phyloP scores from a whole-genome alignment of 2,113 vertebrate species.

The Andinoacara biseriatus region DNA sequence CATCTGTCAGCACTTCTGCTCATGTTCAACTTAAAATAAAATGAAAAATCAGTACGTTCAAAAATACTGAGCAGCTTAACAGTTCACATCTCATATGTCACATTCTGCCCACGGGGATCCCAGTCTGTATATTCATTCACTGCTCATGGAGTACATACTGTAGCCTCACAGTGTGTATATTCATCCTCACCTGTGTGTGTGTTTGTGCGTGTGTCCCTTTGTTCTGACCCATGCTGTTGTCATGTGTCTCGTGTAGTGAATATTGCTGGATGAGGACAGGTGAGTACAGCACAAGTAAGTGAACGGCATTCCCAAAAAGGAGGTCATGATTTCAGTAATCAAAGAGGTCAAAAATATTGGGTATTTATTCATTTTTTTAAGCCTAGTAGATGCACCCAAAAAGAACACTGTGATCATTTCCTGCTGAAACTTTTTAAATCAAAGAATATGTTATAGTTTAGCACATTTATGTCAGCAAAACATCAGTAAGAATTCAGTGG shows the following conservation, averaged over 20 bases:
- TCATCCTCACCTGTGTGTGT: conserved; percentile 46
- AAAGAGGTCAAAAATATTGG: background rate
- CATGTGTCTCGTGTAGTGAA: conserved; percentile 47
- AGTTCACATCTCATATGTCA: background rate
- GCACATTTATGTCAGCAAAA: background rate
- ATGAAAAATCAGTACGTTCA: background rate
- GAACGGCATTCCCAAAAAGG: background rate
- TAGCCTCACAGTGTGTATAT: background rate
- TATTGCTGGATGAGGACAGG: conserved; percentile 41
- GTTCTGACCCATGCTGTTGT: conserved; percentile 65
- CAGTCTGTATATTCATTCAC: background rate
- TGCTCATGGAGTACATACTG: background rate
- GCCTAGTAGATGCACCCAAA: no score
- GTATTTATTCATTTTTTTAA: background rate
- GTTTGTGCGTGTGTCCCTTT: conserved; percentile 61
- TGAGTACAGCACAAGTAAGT: conserved; percentile 50
- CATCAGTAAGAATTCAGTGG: background rate
- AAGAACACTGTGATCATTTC: background rate
- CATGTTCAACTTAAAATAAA: background rate
- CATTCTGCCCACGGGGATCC: background rate
- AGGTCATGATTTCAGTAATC: background rate
- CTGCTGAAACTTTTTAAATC: background rate
- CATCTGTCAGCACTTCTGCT: conserved; percentile 4
- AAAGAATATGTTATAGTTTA: background rate
- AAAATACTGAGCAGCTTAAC: background rate